A percentile compares a stretch with the other conserved stretches of the same genome.
Evolutionary conservation across 2,113 vertebrate genomes (phyloP).

Genomic region (Corvus hawaiiensis): DNA sequence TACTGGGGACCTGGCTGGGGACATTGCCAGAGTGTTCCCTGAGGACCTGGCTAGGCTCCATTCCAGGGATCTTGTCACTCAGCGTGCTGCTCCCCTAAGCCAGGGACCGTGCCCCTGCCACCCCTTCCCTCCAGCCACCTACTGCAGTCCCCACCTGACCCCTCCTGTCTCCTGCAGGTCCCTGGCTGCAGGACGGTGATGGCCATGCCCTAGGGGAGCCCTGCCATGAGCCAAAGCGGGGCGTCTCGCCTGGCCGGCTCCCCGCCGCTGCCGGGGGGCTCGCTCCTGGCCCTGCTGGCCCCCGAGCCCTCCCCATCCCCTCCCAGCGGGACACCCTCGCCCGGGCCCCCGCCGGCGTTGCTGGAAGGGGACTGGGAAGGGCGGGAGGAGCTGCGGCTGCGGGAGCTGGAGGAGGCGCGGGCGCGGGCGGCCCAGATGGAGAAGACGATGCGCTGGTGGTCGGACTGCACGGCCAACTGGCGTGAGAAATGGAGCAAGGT

Average conservation of each 20-base stretch:
- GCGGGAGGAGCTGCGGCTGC: slow-evolving; percentile 89
- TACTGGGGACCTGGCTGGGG: not conserved
- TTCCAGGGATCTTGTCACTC: not conserved
- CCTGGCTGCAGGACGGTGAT: accelerated
- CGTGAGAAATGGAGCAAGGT: slow-evolving; percentile 99
- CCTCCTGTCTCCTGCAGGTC: not conserved
- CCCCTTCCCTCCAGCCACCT: not conserved
- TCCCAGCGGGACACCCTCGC: slow-evolving; percentile 83
- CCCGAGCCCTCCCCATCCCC: slow-evolving; percentile 85
- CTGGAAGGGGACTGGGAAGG: slow-evolving; percentile 92
- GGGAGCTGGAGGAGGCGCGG: slow-evolving; percentile 92
- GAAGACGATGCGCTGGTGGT: slow-evolving; percentile 99
- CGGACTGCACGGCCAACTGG: slow-evolving; percentile 97
- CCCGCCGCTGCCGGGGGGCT: slow-evolving; percentile 69
- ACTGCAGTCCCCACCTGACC: not conserved
- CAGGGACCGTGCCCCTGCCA: accelerated
- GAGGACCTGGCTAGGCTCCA: accelerated
- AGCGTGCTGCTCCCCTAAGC: accelerated
- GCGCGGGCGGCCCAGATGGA: slow-evolving; percentile 95
- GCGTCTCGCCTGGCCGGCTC: slow-evolving; percentile 65
- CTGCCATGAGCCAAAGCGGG: slow-evolving; percentile 71
- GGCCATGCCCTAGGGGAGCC: not conserved
- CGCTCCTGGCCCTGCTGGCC: slow-evolving; percentile 81
- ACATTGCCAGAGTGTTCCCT: not conserved
- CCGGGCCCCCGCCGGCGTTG: slow-evolving; percentile 72